Conservation (phyloP, 2,797 vertebrate genomes). For the Ambastaia sidthimunki region DNA sequence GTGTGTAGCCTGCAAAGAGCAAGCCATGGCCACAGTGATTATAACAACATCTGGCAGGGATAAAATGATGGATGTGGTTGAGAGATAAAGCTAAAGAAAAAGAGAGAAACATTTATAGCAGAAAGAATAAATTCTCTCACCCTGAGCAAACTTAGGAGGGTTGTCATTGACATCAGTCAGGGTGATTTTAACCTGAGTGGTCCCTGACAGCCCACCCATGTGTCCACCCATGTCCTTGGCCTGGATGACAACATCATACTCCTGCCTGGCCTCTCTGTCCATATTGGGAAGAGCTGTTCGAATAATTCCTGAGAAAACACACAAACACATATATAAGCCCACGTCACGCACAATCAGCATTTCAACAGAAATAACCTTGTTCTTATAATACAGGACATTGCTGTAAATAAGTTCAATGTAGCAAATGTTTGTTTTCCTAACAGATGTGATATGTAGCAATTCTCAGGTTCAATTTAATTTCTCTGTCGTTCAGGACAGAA, state of each 20-base stretch:
- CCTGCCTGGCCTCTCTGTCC: conserved; percentile 97
- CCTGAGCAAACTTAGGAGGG: conserved; percentile 97
- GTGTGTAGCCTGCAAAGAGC: conserved; percentile 29
- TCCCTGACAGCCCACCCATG: conserved; percentile 98
- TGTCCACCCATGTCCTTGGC: conserved; percentile 99
- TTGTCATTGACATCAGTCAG: conserved; percentile 98
- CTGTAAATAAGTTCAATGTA: not conserved
- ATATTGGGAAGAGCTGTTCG: conserved; percentile 96
- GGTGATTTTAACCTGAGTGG: conserved; percentile 96
- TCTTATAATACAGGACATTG: not conserved
- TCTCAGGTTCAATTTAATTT: conserved; percentile 11
- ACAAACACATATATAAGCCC: conserved; percentile 9
- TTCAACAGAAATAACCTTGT: conserved; percentile 1
- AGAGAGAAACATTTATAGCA: conserved; percentile 10
- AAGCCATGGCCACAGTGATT: conserved; percentile 18
- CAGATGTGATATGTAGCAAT: not conserved
- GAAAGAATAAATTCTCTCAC: conserved; percentile 76
- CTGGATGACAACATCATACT: conserved; percentile 98
- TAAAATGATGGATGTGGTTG: conserved; percentile 2
- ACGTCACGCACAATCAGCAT: not conserved
- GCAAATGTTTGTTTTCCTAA: not conserved
- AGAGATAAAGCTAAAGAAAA: conserved; percentile 3
- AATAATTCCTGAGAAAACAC: conserved; percentile 85
- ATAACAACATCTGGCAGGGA: conserved; percentile 24
- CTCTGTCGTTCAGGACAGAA: not conserved